A percentile compares a stretch with the other conserved stretches of the same genome.
Conservation (phyloP, 2,888 invertebrate species). For the Melinaea marsaeus region DNA sequence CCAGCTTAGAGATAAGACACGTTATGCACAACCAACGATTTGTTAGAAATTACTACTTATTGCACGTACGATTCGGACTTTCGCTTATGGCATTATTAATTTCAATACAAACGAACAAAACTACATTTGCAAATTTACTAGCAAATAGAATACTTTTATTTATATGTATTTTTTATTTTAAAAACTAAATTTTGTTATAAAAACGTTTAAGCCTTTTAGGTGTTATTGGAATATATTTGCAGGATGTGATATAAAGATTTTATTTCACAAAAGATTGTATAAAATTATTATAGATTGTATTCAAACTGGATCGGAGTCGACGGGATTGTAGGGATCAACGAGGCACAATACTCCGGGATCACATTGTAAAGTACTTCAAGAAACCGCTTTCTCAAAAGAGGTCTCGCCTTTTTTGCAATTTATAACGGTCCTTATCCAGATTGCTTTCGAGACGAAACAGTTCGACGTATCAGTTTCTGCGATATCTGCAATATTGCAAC, state of each 20-base stretch:
- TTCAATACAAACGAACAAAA: not conserved
- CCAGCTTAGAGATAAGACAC: conserved; percentile 37
- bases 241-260: no score
- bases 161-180: no score
- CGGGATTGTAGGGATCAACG: conserved; percentile 42
- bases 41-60: conserved; percentile 18
- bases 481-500: conserved; percentile 17
- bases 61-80: not conserved
- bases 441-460: conserved; percentile 41
- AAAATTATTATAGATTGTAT: conserved; percentile 49
- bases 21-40: conserved; percentile 31
- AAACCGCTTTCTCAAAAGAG: conserved; percentile 69
- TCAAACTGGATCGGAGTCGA: conserved; percentile 53
- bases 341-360: conserved; percentile 57
- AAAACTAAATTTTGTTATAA: no score
- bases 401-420: conserved; percentile 68
- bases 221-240: no score
- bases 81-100: conserved; percentile 1
- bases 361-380: conserved; percentile 70
- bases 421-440: conserved; percentile 66
- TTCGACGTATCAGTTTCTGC: conserved; percentile 23
- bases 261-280: conserved; percentile 27
- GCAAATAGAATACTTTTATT: no score
- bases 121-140: no score
- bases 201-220: no score